These are phyloP conservation scores for Atta colombica DNA, from an alignment of 1,140 invertebrate species.

Conservation along the genomic window DNA sequence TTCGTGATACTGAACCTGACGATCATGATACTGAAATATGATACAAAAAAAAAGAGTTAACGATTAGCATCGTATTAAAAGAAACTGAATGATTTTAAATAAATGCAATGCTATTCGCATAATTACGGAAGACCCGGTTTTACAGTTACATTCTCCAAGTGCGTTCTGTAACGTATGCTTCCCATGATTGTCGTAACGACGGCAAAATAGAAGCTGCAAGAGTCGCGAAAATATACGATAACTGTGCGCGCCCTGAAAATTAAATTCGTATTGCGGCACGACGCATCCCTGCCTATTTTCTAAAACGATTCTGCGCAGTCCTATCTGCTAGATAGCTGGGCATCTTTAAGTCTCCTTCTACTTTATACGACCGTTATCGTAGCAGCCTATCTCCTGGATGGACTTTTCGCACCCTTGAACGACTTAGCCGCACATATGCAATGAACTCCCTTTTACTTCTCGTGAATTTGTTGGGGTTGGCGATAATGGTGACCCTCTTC, in stretches of 20 bases:
- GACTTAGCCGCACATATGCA: slow-evolving; percentile 75
- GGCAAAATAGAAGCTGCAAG: slow-evolving; percentile 58
- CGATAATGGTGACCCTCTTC: slow-evolving; percentile 75
- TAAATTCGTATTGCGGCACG: slow-evolving; percentile 66
- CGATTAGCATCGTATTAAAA: slow-evolving; percentile 11
- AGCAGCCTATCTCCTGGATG: slow-evolving; percentile 74
- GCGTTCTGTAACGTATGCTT: slow-evolving; percentile 42
- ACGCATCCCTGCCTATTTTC: slow-evolving; percentile 36
- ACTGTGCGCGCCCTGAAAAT: slow-evolving; percentile 59
- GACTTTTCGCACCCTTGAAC: slow-evolving; percentile 74
- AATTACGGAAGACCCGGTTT: slow-evolving; percentile 23
- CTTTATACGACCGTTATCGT: slow-evolving; percentile 74
- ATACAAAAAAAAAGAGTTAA: not conserved
- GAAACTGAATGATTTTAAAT: slow-evolving; percentile 5
- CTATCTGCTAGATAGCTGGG: slow-evolving; percentile 53
- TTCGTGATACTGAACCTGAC: no score
- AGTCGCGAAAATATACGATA: slow-evolving; percentile 55
- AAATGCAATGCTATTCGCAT: not conserved
- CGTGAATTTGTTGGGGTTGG: slow-evolving; percentile 75
- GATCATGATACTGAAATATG: no score
- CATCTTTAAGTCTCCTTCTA: slow-evolving; percentile 71
- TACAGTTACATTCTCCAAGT: slow-evolving; percentile 29
- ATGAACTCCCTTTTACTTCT: slow-evolving; percentile 76
- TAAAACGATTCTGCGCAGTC: slow-evolving; percentile 55
- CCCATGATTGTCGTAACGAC: slow-evolving; percentile 56